These are phyloP conservation scores for Venturia canescens DNA, from an alignment of 1,140 invertebrate species.

Conservation along the genomic window DNA sequence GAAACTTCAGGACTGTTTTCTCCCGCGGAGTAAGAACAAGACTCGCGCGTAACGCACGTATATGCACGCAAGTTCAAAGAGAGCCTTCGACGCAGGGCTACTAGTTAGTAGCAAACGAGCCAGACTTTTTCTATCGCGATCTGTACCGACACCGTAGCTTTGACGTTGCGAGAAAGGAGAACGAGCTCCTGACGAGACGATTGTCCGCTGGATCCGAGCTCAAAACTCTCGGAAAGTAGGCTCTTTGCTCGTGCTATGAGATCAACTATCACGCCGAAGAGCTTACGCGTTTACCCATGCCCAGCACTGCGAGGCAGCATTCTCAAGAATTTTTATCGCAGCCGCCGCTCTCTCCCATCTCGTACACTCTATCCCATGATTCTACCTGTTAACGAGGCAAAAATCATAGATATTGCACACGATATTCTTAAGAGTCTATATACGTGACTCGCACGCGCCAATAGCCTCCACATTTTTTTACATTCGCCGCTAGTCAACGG, in stretches of 20 bases:
- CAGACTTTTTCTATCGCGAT: not conserved
- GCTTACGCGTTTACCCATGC: slow-evolving; percentile 17
- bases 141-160: slow-evolving; percentile 56
- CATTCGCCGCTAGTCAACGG: not conserved
- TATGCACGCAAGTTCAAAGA: slow-evolving; percentile 50
- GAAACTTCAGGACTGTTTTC: not conserved
- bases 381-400: slow-evolving; percentile 45
- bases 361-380: not conserved
- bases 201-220: slow-evolving; percentile 6
- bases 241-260: not conserved
- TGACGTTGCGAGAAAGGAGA: slow-evolving; percentile 37
- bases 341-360: not conserved
- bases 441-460: slow-evolving; percentile 41
- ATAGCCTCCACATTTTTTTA: slow-evolving; percentile 2
- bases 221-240: slow-evolving; percentile 44
- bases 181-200: slow-evolving; percentile 5
- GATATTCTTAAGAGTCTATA: slow-evolving; percentile 21
- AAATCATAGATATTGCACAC: slow-evolving; percentile 46
- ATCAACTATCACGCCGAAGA: not conserved
- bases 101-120: not conserved
- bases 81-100: slow-evolving; percentile 52
- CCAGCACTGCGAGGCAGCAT: slow-evolving; percentile 40
- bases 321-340: slow-evolving; percentile 48
- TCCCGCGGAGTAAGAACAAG: not conserved
- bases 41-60: slow-evolving; percentile 68